Conservation (phyloP, 2,888 invertebrate genomes). For the Octonoba sinensis region DNA sequence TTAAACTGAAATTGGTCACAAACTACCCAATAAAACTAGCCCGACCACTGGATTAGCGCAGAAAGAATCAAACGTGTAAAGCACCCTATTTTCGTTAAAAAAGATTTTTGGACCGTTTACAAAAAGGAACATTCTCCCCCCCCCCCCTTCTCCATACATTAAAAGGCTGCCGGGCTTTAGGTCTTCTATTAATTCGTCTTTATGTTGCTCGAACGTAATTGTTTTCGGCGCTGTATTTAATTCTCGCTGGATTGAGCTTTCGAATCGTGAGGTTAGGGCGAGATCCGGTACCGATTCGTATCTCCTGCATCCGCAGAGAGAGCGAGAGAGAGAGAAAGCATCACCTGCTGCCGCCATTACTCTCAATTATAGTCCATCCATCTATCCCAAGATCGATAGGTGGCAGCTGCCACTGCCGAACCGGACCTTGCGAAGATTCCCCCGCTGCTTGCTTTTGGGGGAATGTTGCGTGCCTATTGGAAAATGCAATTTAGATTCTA, state of each 20-base stretch:
- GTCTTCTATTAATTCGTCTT: no score
- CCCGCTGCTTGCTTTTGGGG: constrained; percentile 6
- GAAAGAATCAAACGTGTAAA: no score
- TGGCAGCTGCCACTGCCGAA: constrained; percentile 16
- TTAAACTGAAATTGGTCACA: no score
- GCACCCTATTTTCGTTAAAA: no score
- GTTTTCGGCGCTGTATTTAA: no score
- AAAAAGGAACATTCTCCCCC: no score
- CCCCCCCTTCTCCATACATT: no score
- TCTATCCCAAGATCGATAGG: constrained; percentile 51
- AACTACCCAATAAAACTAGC: no score
- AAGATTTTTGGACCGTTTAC: no score
- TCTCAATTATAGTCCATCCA: constrained; percentile 63
- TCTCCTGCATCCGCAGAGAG: constrained; percentile 26
- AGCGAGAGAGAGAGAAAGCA: constrained; percentile 17
- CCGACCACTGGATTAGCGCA: no score
- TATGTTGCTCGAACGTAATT: no score
- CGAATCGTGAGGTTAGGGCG: constrained; percentile 22
- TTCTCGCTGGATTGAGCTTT: background rate
- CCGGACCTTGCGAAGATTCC: constrained; percentile 24
- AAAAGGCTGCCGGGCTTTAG: no score
- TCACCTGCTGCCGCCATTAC: constrained; percentile 56
- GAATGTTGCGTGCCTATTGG: constrained; percentile 47
- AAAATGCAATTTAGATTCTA: constrained; percentile 57
- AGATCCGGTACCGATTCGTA: constrained; percentile 57